phyloP scores from a whole-genome alignment of 2,797 vertebrate species.

The Toxotes lorentzi region DNA sequence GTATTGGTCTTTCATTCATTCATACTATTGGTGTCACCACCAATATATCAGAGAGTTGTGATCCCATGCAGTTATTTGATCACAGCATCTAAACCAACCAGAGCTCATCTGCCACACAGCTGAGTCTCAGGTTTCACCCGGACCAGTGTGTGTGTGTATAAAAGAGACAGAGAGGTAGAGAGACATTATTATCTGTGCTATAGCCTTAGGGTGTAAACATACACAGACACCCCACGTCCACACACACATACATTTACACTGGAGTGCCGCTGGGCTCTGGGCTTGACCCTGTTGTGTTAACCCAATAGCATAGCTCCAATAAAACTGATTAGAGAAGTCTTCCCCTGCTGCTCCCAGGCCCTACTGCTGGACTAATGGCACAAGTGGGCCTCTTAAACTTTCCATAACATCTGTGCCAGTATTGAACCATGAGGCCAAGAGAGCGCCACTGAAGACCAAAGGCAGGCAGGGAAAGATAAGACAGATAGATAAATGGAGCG shows the following conservation, averaged over 20 bases:
- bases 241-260: constrained; percentile 48
- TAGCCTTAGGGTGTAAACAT: constrained; percentile 65
- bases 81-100: constrained; percentile 40
- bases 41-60: constrained; percentile 5
- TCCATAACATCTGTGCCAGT: constrained; percentile 81
- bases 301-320: constrained; percentile 81
- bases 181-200: constrained; percentile 49
- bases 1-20: constrained; percentile 8
- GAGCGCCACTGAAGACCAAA: constrained; percentile 14
- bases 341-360: constrained; percentile 74
- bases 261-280: constrained; percentile 51
- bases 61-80: constrained; percentile 42
- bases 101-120: constrained; percentile 62
- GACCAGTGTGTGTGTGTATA: background rate
- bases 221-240: constrained; percentile 46
- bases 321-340: constrained; percentile 84
- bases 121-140: constrained; percentile 55
- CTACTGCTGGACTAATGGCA: constrained; percentile 77
- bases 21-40: background rate
- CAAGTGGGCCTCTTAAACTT: constrained; percentile 82
- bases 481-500: constrained; percentile 26
- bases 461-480: constrained; percentile 25
- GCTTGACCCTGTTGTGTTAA: constrained; percentile 81
- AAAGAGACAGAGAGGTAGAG: constrained; percentile 39
- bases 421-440: constrained; percentile 68